Evolutionary conservation across 1,140 invertebrate genomes (phyloP), one percentile per base, ranked within the genome.

Genomic region (Rhagoletis zephyria): DNA sequence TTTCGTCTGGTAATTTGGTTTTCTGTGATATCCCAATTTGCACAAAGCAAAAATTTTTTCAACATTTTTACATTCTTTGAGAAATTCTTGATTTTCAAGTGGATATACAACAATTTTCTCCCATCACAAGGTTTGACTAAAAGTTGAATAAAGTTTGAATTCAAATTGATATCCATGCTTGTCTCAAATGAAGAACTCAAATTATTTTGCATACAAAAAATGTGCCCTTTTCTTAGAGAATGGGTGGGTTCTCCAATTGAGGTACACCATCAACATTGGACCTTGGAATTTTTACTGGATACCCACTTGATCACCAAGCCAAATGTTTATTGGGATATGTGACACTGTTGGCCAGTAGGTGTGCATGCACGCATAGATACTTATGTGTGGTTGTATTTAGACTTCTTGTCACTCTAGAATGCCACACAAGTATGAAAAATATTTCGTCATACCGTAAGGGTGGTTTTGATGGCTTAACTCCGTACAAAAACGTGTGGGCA

Each of bases 391-490:
- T 77, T 51, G 45, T 56, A 81, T 81, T 45, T 30, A 56, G 48
- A 48, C n/a, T 56, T 59, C 14, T 81, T 81, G 74, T 56, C 16
- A 59, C 74, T 81, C 16, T 19, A 56, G 74, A 51, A 81, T 81
- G 74, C 74, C 74, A 6, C 74, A 81, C 56, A 81, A 81, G 56
- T 81, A 81, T 81, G 74, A 48, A 81, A 81, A 81, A 81, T 81
- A 81, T 81, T 81, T 56, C 48, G 45, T 81, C n/a, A 56, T 81
- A 14, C 48, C 74, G n/a, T 81, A 81, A 48, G 74, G 74, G 74
- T 81, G n/a, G 48, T 56, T 81, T 19, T 81, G 74, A 59, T 56
- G 48, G 74, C 74, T 56, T 81, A 56, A 56, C 74, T 81, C 9
- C 48, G 12, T 81, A 16, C 19, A 56, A 59, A 56, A 3, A 56